Conservation (phyloP, 53 echinoderm and acorn worm genomes). For the Glandiceps talaboti region DNA sequence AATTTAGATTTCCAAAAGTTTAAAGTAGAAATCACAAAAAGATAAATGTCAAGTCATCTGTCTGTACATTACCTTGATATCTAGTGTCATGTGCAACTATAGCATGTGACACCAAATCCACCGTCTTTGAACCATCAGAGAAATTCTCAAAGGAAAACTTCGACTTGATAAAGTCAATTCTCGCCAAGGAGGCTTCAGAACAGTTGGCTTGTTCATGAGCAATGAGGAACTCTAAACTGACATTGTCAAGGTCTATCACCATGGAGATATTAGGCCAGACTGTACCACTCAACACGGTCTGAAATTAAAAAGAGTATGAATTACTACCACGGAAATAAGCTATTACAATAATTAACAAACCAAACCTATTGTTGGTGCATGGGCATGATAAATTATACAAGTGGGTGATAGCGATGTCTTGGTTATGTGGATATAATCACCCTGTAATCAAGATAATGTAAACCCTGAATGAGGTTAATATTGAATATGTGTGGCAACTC, state of each 20-base stretch:
- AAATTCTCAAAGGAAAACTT: conserved; percentile 85
- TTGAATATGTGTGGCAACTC: no score
- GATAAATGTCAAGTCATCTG: no score
- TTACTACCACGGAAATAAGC: no score
- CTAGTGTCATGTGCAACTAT: conserved; percentile 90
- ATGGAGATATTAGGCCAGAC: conserved; percentile 88
- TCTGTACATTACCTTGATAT: conserved; percentile 71
- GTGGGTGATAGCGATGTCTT: no score
- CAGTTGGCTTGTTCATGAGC: conserved; percentile 21
- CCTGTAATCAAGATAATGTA: no score
- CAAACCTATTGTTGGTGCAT: no score
- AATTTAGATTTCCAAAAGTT: no score
- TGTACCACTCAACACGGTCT: conserved; percentile 89
- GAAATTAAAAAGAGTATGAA: conserved; percentile 15
- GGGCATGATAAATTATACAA: no score
- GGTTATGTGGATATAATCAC: no score
- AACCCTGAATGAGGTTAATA: no score
- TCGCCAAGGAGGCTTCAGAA: conserved; percentile 58
- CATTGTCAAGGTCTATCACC: conserved; percentile 76
- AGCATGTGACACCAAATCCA: conserved; percentile 94
- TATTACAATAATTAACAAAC: no score
- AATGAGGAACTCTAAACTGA: conserved; percentile 67
- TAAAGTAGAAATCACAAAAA: no score
- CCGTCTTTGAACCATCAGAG: conserved; percentile 73
- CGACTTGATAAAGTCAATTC: conserved; percentile 94